These are phyloP conservation scores for Petrocephalus schoutedeni DNA, from an alignment of 2,797 vertebrate genomes.

Conservation along the genomic window DNA sequence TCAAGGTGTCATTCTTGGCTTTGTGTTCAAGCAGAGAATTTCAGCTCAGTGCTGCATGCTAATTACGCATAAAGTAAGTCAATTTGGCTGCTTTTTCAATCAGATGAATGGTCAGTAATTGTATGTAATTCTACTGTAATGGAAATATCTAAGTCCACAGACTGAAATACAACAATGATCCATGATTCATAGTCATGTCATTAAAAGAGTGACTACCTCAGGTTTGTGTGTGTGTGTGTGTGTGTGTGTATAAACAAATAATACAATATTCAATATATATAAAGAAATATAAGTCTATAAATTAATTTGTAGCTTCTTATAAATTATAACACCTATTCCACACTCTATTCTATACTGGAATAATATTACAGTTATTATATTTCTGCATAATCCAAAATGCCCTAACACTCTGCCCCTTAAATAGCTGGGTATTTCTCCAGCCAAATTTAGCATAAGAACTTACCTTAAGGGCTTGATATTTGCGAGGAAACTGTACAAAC, in stretches of 20 bases:
- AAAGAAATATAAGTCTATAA: not conserved
- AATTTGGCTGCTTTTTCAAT: not conserved
- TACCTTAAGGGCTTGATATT: not conserved
- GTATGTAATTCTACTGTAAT: not conserved
- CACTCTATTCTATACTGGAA: not conserved
- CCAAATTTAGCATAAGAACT: not conserved
- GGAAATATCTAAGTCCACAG: not conserved
- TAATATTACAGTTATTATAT: not conserved
- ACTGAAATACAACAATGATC: not conserved
- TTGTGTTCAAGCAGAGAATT: not conserved
- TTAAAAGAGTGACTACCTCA: not conserved
- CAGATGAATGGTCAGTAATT: not conserved
- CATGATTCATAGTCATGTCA: not conserved
- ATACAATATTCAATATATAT: too few species aligned
- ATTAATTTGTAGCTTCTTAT: not conserved
- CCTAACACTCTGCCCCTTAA: not conserved
- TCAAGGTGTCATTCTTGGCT: not conserved
- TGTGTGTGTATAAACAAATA: not conserved
- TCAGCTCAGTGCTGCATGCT: not conserved
- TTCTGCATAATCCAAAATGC: not conserved
- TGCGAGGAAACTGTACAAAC: not conserved
- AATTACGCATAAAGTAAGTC: not conserved
- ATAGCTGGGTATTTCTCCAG: not conserved
- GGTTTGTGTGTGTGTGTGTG: not conserved
- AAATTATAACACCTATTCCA: not conserved